Evolutionary conservation across 2,113 vertebrate genomes (phyloP), one percentile per base, ranked within the genome.

Genomic region (Tor tambroides): DNA sequence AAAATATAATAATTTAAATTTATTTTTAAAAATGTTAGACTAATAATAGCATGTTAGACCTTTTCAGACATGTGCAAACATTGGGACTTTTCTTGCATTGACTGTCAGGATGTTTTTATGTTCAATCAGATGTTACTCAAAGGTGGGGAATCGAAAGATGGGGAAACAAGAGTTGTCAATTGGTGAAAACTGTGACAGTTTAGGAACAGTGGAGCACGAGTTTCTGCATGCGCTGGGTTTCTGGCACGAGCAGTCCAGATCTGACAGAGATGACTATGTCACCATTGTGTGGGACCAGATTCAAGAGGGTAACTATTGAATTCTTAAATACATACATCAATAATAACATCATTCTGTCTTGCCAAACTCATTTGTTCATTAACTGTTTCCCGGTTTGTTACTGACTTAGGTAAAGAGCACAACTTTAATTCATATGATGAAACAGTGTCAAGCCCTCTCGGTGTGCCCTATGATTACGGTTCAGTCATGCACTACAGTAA

Each of bases 401-500:
- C 79, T 86, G 87, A 43, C 75, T 3, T 85, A 98, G 97, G 95
- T 80, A 96, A 26, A 91, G 92, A 96, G 3, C 86, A 95, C 90
- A 98, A 97, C 92, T 99, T 99, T 82, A 92, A 93, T 7, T 95
- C 72, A 76, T 94, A 96, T 0, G 19, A 94, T 32, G 96, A 98
- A 59, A 85, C 82, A 1, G 80, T 1, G 35, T 95, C 96, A 61
- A 95, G 94, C 9, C 87, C 90, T 10, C 90, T 97, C 69, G 97
- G 96, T 2, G 93, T 97, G 14, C 95, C 97, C 11, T 99, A 98
- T 21, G 97, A 99, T 91, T 98, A 97, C 10, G 93, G 87, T 9
- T 99, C 97, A 0, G 95, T 98, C 51, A 97, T 98, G 97, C 97
- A 98, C 93, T 98, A 98, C 23, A 96, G 96, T 71, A 95, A 97